Evolutionary conservation across 2,797 vertebrate genomes (phyloP).

Genomic region (Chrysocyon brachyurus): DNA sequence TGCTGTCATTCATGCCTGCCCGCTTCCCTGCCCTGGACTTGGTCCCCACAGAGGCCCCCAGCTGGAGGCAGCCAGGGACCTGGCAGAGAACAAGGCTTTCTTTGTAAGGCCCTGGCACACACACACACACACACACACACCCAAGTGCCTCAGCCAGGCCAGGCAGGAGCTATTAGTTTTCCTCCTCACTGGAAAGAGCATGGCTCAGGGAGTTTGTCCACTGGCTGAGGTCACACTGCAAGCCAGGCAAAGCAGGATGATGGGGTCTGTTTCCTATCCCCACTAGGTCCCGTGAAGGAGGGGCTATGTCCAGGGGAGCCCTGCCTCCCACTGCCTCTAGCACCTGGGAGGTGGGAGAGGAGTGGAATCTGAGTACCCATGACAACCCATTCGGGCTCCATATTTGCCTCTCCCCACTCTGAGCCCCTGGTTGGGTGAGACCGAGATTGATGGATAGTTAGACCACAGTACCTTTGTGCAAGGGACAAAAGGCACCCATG

Average conservation of each 20-base stretch:
- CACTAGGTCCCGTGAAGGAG: background rate
- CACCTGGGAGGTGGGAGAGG: accelerated
- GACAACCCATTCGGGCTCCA: background rate
- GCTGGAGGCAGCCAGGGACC: background rate
- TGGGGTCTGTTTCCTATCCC: background rate
- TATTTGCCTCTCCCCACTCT: background rate
- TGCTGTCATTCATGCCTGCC: background rate
- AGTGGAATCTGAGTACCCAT: background rate
- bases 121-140: background rate
- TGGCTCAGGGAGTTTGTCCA: background rate
- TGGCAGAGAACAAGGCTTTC: constrained; percentile 58
- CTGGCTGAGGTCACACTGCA: background rate
- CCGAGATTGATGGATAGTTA: background rate
- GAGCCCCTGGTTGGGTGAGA: background rate
- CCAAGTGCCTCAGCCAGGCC: background rate
- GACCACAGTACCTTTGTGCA: background rate
- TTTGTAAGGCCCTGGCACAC: constrained; percentile 21
- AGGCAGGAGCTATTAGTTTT: accelerated
- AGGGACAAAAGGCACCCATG: background rate
- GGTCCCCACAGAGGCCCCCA: constrained; percentile 11
- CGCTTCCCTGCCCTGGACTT: accelerated
- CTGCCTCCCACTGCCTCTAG: accelerated
- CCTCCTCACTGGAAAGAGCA: background rate
- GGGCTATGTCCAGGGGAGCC: background rate
- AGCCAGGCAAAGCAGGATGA: background rate